Conservation (phyloP, 2,113 vertebrate species). For the Donacobius atricapilla region DNA sequence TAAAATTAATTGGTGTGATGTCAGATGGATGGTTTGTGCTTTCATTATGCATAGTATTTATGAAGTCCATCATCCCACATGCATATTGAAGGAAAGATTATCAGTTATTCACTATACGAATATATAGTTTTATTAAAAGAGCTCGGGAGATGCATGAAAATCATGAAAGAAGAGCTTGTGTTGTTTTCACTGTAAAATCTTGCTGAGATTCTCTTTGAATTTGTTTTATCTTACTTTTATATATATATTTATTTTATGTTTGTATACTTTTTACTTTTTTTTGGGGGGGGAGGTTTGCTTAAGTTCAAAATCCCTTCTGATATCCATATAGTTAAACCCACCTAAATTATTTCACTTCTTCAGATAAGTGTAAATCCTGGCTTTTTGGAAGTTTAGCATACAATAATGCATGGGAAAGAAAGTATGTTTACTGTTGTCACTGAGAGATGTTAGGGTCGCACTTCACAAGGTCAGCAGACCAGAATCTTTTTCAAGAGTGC, state of each 20-base stretch:
- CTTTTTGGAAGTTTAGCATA: neutral
- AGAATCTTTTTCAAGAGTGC: neutral
- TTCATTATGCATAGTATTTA: constrained; percentile 39
- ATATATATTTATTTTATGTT: neutral
- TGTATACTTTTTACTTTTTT: neutral
- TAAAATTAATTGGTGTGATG: constrained; percentile 9
- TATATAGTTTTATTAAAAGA: constrained; percentile 57
- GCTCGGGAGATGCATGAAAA: constrained; percentile 48
- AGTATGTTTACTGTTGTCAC: neutral
- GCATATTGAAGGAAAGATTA: constrained; percentile 57
- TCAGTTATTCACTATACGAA: constrained; percentile 34
- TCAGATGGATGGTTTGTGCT: constrained; percentile 33
- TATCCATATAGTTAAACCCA: neutral
- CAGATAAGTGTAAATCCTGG: neutral
- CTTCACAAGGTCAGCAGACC: neutral
- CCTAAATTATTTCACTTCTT: neutral
- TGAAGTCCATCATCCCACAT: constrained; percentile 25
- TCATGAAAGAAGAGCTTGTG: constrained; percentile 35
- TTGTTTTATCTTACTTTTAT: constrained; percentile 3
- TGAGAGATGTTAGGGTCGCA: neutral
- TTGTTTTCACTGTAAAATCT: constrained; percentile 38
- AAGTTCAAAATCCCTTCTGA: neutral
- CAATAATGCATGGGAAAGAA: neutral
- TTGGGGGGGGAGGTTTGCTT: too few relatives aligned
- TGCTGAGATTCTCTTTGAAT: constrained; percentile 50